Evolutionary conservation across 2,113 vertebrate genomes (phyloP).

Genomic region (Lagopus leucura): DNA sequence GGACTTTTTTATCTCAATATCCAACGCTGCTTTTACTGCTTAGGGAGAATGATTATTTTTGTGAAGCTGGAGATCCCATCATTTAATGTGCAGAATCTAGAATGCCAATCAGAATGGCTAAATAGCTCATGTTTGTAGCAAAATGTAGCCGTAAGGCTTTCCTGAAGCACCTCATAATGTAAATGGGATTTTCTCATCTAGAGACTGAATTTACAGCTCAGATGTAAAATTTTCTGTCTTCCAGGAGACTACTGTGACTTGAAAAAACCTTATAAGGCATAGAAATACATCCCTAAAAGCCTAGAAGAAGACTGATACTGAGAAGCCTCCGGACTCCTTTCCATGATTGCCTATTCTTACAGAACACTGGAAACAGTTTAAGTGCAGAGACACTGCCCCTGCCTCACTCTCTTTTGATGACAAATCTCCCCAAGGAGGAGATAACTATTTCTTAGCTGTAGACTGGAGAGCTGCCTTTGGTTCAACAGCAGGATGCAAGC

Average conservation of each 20-base stretch:
- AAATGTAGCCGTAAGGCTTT: constrained; percentile 8
- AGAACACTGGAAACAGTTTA: background rate
- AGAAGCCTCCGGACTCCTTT: background rate
- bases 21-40: background rate
- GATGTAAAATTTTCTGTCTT: constrained; percentile 24
- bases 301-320: background rate
- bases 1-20: background rate
- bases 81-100: constrained; percentile 16
- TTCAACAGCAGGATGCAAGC: background rate
- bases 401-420: background rate
- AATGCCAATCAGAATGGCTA: background rate
- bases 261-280: constrained; percentile 3
- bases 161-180: background rate
- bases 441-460: background rate
- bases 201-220: constrained; percentile 10
- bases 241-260: background rate
- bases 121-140: constrained; percentile 11
- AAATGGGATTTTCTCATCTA: constrained; percentile 21
- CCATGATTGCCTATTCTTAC: background rate
- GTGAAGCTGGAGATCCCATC: background rate
- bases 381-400: background rate
- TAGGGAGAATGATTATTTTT: background rate
- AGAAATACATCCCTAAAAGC: constrained; percentile 29
- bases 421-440: constrained; percentile 1
- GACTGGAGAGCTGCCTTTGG: background rate